These are phyloP conservation scores for Haliclystus octoradiatus DNA, from an alignment of 30 jellyfish, hydroid and myxozoan genomes.

Conservation along the genomic window DNA sequence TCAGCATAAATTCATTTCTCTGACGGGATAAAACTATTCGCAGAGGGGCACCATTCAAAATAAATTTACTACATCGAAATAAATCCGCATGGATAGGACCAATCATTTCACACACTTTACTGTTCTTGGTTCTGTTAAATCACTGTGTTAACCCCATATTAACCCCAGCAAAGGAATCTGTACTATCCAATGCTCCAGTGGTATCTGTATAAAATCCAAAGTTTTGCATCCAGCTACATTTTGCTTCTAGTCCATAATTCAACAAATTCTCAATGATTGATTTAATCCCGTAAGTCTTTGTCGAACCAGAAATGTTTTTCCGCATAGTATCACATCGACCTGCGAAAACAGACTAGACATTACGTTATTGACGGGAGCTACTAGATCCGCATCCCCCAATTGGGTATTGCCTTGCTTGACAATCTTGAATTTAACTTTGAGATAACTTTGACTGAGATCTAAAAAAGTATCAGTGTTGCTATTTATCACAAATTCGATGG, in stretches of 20 bases:
- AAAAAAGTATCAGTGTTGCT: not conserved
- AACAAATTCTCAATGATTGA: not conserved
- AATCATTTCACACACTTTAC: not conserved
- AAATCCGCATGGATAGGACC: not conserved
- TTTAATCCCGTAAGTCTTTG: not conserved
- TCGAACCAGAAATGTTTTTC: not conserved
- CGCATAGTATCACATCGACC: not conserved
- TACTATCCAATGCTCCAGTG: not conserved
- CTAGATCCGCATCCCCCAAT: not conserved
- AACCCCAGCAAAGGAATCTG: not conserved
- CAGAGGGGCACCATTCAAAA: not conserved
- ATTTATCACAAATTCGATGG: not conserved
- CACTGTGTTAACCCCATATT: not conserved
- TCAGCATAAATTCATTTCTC: not conserved
- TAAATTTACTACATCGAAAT: not conserved
- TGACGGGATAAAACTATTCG: not conserved
- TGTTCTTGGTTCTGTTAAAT: no score
- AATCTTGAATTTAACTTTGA: no score
- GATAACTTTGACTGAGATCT: not conserved
- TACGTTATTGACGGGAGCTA: not conserved
- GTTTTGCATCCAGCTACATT: no score
- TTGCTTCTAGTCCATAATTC: not conserved
- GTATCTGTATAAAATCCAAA: not conserved
- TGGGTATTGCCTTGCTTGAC: not conserved
- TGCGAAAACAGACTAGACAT: not conserved